Evolutionary conservation across 2,797 vertebrate species (phyloP).

Genomic region (Lutjanus campechanus): DNA sequence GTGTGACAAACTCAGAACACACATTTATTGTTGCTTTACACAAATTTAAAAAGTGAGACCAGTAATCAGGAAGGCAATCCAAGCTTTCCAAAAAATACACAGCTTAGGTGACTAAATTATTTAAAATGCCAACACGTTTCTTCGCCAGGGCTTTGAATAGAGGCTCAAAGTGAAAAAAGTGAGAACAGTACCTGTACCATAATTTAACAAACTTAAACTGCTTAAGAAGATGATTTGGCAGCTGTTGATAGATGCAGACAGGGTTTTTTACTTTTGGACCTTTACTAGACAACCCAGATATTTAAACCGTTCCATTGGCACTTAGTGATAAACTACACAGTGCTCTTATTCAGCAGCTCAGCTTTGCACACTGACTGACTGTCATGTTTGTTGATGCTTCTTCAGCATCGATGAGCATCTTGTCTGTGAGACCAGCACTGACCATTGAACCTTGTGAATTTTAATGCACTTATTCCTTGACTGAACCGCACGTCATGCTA

Average conservation of each 20-base stretch:
- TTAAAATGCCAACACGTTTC: background rate
- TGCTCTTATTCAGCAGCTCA: constrained; percentile 19
- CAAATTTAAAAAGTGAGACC: too few species aligned
- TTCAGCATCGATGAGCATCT: constrained; percentile 53
- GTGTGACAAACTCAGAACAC: too few species aligned
- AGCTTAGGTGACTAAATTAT: background rate
- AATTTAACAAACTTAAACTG: background rate
- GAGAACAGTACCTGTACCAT: background rate
- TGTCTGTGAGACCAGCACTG: constrained; percentile 42
- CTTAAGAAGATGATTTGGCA: background rate
- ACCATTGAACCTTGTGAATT: constrained; percentile 54
- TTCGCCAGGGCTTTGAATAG: too few species aligned
- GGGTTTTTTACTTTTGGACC: background rate
- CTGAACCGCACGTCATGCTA: constrained; percentile 48
- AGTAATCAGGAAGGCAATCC: too few species aligned
- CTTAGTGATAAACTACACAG: background rate
- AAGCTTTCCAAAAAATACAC: too few species aligned
- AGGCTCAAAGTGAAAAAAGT: background rate
- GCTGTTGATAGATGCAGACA: too few species aligned
- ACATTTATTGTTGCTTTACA: too few species aligned
- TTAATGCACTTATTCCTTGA: constrained; percentile 33
- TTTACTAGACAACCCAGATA: background rate
- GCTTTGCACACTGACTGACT: constrained; percentile 18
- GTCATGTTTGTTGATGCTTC: constrained; percentile 33
- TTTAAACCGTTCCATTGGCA: background rate